These are phyloP conservation scores for Aleiodes testaceus DNA, from an alignment of 2,888 invertebrate species.

Conservation along the genomic window DNA sequence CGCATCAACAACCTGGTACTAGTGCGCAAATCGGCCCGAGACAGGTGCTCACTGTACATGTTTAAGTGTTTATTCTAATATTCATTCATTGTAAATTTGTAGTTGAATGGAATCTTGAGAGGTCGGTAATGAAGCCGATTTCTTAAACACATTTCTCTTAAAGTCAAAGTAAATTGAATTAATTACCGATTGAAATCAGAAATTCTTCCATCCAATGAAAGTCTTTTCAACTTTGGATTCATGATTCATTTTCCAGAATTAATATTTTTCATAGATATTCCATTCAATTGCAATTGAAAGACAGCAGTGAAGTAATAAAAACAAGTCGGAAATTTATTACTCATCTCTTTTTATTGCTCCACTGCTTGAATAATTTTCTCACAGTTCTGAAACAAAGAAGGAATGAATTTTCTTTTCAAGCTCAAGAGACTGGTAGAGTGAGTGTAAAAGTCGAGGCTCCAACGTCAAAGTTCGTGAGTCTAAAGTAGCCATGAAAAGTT, in stretches of 20 bases:
- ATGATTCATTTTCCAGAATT: no score
- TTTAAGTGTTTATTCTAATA: conserved; percentile 56
- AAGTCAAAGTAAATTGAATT: no score
- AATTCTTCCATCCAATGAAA: background rate
- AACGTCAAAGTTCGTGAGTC: conserved; percentile 17
- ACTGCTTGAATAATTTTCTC: conserved; percentile 6
- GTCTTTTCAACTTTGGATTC: no score
- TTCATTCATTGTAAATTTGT: background rate
- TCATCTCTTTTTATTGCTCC: no score
- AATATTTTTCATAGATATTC: no score
- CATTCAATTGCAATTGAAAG: no score
- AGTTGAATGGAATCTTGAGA: background rate
- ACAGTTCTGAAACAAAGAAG: background rate
- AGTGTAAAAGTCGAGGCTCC: conserved; percentile 6
- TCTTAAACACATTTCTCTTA: no score
- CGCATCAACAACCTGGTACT: conserved; percentile 68
- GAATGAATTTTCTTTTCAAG: background rate
- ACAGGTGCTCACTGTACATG: conserved; percentile 71
- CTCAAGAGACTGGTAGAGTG: conserved; percentile 8
- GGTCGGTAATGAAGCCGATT: background rate
- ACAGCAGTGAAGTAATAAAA: no score
- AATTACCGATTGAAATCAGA: background rate
- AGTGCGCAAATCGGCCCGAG: conserved; percentile 66
- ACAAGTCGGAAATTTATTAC: no score
- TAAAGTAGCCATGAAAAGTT: conserved; percentile 21